These are phyloP conservation scores for Hycleus cichorii DNA, from an alignment of 1,140 invertebrate genomes.

Conservation along the genomic window DNA sequence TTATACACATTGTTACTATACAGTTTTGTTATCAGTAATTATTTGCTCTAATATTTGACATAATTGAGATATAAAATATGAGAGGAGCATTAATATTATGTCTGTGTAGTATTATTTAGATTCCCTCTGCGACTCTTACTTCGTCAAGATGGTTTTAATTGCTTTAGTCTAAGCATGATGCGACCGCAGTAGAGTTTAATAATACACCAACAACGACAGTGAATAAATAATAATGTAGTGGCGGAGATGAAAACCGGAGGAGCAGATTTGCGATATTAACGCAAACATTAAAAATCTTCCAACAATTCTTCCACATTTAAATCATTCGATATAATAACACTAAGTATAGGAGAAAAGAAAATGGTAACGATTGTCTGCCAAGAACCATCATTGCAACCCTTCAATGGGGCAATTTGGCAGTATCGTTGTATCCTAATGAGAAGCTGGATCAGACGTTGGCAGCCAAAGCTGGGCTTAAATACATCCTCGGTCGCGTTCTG, in stretches of 20 bases:
- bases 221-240: constrained; percentile 9
- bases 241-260: too few species aligned
- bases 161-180: constrained; percentile 16
- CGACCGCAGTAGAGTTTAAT: constrained; percentile 12
- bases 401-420: constrained; percentile 6
- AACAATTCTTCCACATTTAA: too few species aligned
- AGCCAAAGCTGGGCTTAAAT: constrained; percentile 2
- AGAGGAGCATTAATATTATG: background rate
- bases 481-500: background rate
- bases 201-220: background rate
- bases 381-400: background rate
- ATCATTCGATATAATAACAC: too few species aligned
- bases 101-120: constrained; percentile 14
- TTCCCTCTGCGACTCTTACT: constrained; percentile 15
- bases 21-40: too few species aligned
- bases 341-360: too few species aligned
- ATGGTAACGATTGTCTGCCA: too few species aligned
- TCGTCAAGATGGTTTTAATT: constrained; percentile 18
- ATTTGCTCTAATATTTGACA: too few species aligned
- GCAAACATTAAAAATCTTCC: too few species aligned
- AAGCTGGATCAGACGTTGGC: background rate
- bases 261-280: too few species aligned
- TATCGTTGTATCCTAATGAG: constrained; percentile 1
- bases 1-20: too few species aligned
- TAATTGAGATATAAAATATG: too few species aligned